Base-by-base conservation (phyloP, 2,113 vertebrate species). In the Bucco capensis region DNA sequence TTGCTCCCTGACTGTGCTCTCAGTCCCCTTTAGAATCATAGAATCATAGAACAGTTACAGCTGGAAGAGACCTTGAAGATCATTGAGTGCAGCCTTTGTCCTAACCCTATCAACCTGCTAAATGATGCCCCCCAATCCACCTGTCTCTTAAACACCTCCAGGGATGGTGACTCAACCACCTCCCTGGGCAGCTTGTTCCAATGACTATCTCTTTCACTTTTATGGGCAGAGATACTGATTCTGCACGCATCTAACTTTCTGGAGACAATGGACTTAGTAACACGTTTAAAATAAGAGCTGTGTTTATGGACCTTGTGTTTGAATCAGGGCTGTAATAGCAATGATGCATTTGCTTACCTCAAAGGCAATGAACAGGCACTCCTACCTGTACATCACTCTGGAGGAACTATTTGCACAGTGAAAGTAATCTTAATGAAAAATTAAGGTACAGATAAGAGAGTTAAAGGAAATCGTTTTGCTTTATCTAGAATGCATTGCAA, bases 301-400 rank as follows among this genome's bases (percentile, higher is more conserved):
- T 86, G 15, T 9, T 75, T 65, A 35, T 15, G 12, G 27, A 56
- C 24, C 21, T 61, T 46, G 17, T 66, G 25, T 51, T 66, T 79
- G 50, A 78, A 50, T 38, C 18, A n/a, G 38, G 10, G 21, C 28
- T 78, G 46, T 37, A 46, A 50, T 12, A 56, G 22, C 51, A 54
- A 50, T 0, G 1, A 37, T 0, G 0, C 27, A 33, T 30, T 79
- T 61, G 25, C 19, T 70, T 12, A 60, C 14, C n/a, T 53, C 31
- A 25, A 4, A 19, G 35, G 13, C 42, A 57, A n/a, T 22, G 33
- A 44, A 60, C 28, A 14, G 11, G 31, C 31, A 28, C 30, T 73
- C 11, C 24, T 56, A 31, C 15, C 9, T 66, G 19, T 57, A 71
- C 15, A 30, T 33, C 22, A 42, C 22, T 28, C 14, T 58, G 19